Conservation (phyloP, 2,797 vertebrate species). For the Ispidina lecontei region DNA sequence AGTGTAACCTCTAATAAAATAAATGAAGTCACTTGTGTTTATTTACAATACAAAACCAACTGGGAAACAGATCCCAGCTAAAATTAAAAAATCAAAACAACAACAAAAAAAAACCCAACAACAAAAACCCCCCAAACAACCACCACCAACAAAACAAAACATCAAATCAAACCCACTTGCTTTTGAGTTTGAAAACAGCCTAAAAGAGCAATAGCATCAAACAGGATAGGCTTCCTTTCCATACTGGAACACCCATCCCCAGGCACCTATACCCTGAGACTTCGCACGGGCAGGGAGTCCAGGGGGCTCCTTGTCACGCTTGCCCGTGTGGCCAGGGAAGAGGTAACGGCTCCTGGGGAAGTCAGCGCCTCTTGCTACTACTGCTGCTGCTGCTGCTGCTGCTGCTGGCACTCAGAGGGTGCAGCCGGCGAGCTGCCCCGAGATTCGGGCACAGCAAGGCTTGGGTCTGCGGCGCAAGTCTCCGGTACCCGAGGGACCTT, state of each 20-base stretch:
- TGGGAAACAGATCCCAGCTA: neutral
- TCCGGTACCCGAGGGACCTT: neutral
- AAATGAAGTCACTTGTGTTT: neutral
- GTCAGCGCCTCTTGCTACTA: neutral
- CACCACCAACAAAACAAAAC: too few relatives aligned
- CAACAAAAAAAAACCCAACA: neutral
- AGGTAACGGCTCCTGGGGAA: fast-evolving
- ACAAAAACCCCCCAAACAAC: neutral
- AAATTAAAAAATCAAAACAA: fast-evolving
- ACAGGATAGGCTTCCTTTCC: fast-evolving
- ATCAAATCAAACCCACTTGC: too few relatives aligned
- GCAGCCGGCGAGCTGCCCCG: neutral
- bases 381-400: neutral
- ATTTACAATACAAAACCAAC: neutral
- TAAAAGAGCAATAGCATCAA: neutral
- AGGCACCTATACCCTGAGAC: neutral
- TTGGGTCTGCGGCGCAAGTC: neutral
- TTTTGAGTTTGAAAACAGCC: neutral
- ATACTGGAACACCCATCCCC: neutral
- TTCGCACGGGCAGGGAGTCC: fast-evolving
- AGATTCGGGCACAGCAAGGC: neutral
- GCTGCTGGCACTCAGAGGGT: neutral
- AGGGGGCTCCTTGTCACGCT: fast-evolving
- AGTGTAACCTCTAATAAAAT: neutral
- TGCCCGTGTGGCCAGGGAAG: fast-evolving